Evolutionary conservation across 2,113 vertebrate species (phyloP), one percentile per base, ranked within the genome.

Genomic region (Chaenocephalus aceratus): DNA sequence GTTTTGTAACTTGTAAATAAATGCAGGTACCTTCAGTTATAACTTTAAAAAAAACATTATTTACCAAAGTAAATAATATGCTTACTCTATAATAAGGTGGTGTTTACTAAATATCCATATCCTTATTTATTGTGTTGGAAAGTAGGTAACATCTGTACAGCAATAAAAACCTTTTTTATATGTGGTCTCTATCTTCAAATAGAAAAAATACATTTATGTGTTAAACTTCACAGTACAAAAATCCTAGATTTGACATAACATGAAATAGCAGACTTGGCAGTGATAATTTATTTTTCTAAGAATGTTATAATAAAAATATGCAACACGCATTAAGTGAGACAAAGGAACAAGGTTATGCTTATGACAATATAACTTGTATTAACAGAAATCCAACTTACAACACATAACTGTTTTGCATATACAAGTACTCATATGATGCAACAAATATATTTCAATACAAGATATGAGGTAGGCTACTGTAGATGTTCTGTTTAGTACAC

Each of bases 121-220:
- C 26, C 26, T 30, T 30, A 30, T 30, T 30, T 30, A 30, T 30
- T 30, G 26, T 41, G 36, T 41, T 41, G 36, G 6, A 26, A 26
- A 6, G 36, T 41, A 41, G 36, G 36, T 41, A 7, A 7, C 36
- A 41, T 62, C 13, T 44, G 10, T 6, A 30, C 34, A 63, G n/a
- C 30, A 62, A 26, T 5, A 62, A 36, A 26, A 2, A 53, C 10
- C 53, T 23, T n/a, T 63, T 45, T 14, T 0, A 60, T 13, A 14
- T 23, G 16, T 3, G 5, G 48, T 69, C n/a, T 5, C 18, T 15
- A 61, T 34, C 49, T 34, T 41, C 1, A 52, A 52, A 73, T 72
- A 67, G 11, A 84, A 85, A 72, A 83, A 75, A 77, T 79, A 48
- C 16, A 66, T 91, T 78, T 86, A 87, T 89, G 89, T 77, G 53